Evolutionary conservation across 37 sponge, comb jelly and placozoan genomes (phyloP).

Genomic region (Agelas oroides): DNA sequence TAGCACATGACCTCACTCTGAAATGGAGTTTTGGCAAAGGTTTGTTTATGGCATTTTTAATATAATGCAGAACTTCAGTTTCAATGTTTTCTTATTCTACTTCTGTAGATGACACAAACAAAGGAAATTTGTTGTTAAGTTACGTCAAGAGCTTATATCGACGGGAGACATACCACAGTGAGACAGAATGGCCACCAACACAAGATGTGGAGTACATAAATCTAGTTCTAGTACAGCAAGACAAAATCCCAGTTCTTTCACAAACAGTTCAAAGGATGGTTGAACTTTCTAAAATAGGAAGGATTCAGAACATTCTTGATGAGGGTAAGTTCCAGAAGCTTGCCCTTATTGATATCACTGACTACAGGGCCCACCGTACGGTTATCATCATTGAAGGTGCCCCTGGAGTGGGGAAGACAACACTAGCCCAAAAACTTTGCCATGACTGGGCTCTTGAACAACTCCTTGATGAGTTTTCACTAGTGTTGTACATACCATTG

Average conservation of each 20-base stretch:
- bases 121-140: too few species aligned
- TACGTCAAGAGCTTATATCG: constrained; percentile 16
- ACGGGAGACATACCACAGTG: not conserved
- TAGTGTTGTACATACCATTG: constrained; percentile 23
- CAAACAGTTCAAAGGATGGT: not conserved
- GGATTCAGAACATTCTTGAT: not conserved
- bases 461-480: not conserved
- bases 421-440: constrained; percentile 25
- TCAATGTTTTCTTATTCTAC: too few species aligned
- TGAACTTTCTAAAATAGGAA: not conserved
- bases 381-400: constrained; percentile 38
- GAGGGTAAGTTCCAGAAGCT: not conserved
- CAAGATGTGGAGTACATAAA: constrained; percentile 31
- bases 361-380: not conserved
- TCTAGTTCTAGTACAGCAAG: not conserved
- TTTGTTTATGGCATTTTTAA: too few species aligned
- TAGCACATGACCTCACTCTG: too few species aligned
- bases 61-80: too few species aligned
- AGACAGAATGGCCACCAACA: constrained; percentile 21
- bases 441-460: constrained; percentile 15
- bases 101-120: too few species aligned
- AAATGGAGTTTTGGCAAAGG: too few species aligned
- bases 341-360: not conserved
- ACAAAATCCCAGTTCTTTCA: not conserved
- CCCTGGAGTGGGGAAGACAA: constrained; percentile 45